These are phyloP conservation scores for Parazoanthus swiftii DNA, from an alignment of 92 coral and sea anemone species.

Conservation along the genomic window DNA sequence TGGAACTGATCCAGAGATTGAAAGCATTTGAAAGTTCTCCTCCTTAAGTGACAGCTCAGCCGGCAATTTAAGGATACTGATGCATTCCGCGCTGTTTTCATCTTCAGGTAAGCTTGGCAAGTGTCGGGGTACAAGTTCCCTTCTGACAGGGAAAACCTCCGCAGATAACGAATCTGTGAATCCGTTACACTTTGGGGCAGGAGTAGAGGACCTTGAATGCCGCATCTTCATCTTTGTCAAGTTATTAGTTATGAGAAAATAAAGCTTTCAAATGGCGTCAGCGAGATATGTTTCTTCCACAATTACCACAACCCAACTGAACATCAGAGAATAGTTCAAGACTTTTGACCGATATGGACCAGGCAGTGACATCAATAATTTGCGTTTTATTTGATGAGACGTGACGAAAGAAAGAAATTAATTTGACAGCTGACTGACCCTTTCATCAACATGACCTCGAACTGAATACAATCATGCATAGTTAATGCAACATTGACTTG, in stretches of 20 bases:
- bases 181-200: conserved; percentile 18
- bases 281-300: neutral
- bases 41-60: neutral
- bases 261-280: neutral
- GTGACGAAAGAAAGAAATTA: neutral
- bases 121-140: conserved; percentile 2
- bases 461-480: neutral
- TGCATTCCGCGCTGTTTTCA: conserved; percentile 1
- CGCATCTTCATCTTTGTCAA: conserved; percentile 13
- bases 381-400: neutral
- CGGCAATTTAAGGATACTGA: conserved; percentile 11
- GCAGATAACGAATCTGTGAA: neutral
- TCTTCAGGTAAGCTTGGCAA: neutral
- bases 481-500: neutral
- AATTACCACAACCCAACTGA: neutral
- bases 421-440: neutral
- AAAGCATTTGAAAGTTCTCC: neutral
- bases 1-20: conserved; percentile 12
- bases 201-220: conserved; percentile 5
- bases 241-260: too few relatives aligned
- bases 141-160: conserved; percentile 5
- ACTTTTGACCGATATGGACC: neutral
- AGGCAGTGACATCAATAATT: neutral
- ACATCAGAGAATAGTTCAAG: neutral
- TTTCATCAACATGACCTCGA: neutral